Evolutionary conservation across 2,113 vertebrate genomes (phyloP).

Genomic region (Rhinolophus ferrumequinum): DNA sequence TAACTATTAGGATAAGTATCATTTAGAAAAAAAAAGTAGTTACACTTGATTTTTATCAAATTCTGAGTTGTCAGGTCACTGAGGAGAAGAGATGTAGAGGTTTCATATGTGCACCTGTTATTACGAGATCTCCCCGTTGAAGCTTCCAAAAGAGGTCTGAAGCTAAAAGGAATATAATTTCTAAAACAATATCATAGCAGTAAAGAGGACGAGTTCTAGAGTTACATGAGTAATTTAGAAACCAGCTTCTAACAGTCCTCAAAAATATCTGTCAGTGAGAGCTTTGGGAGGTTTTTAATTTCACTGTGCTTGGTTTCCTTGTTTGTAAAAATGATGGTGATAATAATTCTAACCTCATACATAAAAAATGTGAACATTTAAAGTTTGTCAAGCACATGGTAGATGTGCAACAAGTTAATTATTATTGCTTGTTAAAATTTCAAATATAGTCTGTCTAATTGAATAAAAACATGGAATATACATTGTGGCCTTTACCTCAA

Average conservation of each 20-base stretch:
- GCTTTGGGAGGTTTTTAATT: neutral
- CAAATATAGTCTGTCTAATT: neutral
- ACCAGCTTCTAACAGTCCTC: neutral
- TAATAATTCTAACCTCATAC: neutral
- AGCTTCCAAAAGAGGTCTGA: neutral
- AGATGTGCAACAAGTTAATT: neutral
- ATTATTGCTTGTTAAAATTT: neutral
- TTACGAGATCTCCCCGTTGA: neutral
- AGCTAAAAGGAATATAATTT: constrained; percentile 6
- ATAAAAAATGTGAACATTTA: neutral
- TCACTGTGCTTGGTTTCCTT: neutral
- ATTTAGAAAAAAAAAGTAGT: neutral
- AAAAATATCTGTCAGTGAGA: neutral
- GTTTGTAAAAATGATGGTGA: neutral
- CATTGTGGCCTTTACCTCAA: neutral
- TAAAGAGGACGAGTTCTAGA: neutral
- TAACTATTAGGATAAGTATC: neutral
- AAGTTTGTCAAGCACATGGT: neutral
- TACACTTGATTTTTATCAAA: neutral
- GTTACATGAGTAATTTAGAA: neutral
- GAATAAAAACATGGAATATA: neutral
- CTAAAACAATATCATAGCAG: neutral
- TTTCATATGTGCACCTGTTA: neutral
- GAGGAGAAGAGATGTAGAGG: neutral
- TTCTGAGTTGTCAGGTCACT: neutral